Conservation (phyloP, 2,888 invertebrate genomes). For the Ferdinandea cuprea region DNA sequence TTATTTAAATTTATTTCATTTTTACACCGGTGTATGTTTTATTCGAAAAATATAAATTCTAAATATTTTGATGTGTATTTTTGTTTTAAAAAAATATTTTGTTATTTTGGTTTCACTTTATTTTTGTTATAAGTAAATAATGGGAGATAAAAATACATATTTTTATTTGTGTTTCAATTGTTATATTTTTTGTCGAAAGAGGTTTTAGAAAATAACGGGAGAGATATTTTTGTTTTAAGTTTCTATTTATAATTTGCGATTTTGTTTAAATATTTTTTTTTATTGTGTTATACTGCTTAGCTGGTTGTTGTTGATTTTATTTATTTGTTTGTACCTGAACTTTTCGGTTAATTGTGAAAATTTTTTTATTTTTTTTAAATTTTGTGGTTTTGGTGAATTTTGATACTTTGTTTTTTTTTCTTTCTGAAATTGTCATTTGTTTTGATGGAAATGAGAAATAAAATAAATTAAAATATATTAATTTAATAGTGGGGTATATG, state of each 20-base stretch:
- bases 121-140: constrained; percentile 58
- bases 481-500: too few relatives aligned
- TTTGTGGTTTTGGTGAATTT: constrained; percentile 21
- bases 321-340: constrained; percentile 65
- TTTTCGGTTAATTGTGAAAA: constrained; percentile 61
- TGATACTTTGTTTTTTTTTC: constrained; percentile 18
- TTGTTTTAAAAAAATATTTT: constrained; percentile 64
- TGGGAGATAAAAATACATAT: constrained; percentile 38
- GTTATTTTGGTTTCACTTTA: constrained; percentile 21
- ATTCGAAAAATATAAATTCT: constrained; percentile 73
- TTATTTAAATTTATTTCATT: constrained; percentile 41
- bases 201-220: constrained; percentile 59
- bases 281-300: constrained; percentile 53
- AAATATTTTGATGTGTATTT: constrained; percentile 46
- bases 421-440: constrained; percentile 37
- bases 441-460: not conserved
- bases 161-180: constrained; percentile 13
- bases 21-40: constrained; percentile 65
- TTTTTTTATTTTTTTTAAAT: not conserved
- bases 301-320: constrained; percentile 29
- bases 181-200: constrained; percentile 57
- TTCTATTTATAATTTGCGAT: constrained; percentile 4
- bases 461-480: not conserved
- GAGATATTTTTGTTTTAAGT: constrained; percentile 30
- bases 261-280: constrained; percentile 10